These are phyloP conservation scores for Hoplostethus mediterraneus DNA, from an alignment of 2,797 vertebrate species.

Conservation along the genomic window DNA sequence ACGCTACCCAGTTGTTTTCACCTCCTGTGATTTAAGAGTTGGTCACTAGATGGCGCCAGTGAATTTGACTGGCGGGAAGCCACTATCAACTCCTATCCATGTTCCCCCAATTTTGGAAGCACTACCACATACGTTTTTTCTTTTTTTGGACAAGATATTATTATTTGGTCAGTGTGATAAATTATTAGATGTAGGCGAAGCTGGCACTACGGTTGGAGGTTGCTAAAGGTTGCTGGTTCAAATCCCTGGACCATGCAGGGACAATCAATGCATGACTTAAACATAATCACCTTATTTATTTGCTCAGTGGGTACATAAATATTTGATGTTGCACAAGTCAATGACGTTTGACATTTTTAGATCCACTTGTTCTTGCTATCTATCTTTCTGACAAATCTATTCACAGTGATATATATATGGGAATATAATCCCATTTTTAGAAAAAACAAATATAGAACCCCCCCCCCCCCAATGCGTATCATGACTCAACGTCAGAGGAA, in stretches of 20 bases:
- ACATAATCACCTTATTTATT: not conserved
- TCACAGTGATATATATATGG: no score
- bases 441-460: no score
- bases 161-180: no score
- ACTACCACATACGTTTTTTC: no score
- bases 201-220: not conserved
- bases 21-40: not conserved
- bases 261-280: not conserved
- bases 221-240: conserved; percentile 1
- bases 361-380: no score
- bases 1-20: no score
- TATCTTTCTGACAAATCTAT: no score
- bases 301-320: not conserved
- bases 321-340: not conserved
- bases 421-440: no score
- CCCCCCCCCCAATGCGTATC: no score
- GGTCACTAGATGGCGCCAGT: conserved; percentile 76
- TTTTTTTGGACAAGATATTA: no score
- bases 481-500: not conserved
- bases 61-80: conserved; percentile 39
- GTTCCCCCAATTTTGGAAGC: not conserved
- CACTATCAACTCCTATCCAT: not conserved
- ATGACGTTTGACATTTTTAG: not conserved
- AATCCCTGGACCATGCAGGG: not conserved
- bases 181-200: not conserved